Evolutionary conservation across 2,888 invertebrate genomes (phyloP).

Genomic region (Scaptomyza cyrtandrae): DNA sequence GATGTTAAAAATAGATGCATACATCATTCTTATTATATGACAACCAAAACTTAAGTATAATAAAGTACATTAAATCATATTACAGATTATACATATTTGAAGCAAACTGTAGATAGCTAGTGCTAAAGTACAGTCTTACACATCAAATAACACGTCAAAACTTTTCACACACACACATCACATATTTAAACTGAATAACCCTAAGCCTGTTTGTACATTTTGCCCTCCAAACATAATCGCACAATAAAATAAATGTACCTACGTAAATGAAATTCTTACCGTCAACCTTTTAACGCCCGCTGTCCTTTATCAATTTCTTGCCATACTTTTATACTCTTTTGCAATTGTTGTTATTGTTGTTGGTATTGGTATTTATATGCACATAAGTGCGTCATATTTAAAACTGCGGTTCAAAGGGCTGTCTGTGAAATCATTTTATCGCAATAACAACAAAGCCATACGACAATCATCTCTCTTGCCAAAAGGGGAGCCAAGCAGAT

Average conservation of each 20-base stretch:
- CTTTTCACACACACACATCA: not conserved
- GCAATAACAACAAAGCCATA: conserved; percentile 34
- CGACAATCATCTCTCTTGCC: conserved; percentile 13
- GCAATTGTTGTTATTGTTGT: too few relatives aligned
- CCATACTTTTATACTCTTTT: not conserved
- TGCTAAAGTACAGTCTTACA: too few relatives aligned
- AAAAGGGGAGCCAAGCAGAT: conserved; percentile 17
- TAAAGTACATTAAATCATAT: not conserved
- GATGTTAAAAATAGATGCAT: conserved; percentile 6
- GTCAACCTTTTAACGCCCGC: too few relatives aligned
- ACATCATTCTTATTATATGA: conserved; percentile 15
- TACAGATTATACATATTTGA: not conserved
- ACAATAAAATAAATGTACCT: too few relatives aligned
- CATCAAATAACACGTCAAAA: not conserved
- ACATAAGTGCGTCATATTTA: conserved; percentile 17
- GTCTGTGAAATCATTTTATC: conserved; percentile 28
- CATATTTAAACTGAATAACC: too few relatives aligned
- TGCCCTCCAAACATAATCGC: too few relatives aligned
- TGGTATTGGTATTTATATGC: not conserved
- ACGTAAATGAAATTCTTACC: too few relatives aligned
- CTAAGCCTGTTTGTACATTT: too few relatives aligned
- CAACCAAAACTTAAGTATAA: conserved; percentile 5
- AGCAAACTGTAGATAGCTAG: too few relatives aligned
- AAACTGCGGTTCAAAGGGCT: conserved; percentile 11
- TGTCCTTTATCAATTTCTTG: not conserved